Evolutionary conservation across 2,888 invertebrate species (phyloP), one percentile per base, ranked within the genome.

Genomic region (Chrysopilus asiliformis): DNA sequence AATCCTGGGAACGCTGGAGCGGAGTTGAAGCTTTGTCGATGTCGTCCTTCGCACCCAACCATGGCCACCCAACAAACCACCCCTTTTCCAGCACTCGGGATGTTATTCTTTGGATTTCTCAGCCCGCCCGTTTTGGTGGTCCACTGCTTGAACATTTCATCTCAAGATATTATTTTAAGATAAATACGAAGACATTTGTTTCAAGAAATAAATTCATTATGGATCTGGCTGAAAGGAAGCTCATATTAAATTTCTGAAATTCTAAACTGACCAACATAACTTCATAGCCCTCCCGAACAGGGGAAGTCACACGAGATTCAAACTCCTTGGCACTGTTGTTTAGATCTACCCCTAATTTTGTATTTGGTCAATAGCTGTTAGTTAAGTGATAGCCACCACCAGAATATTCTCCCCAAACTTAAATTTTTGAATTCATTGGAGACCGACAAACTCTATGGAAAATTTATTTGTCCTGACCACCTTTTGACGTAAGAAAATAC

Each of bases 231-330:
- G 37, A 42, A 39, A 42, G 39, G 42, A 42, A 33, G 34, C 36
- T 42, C 39, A 42, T 42, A 42, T 42, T 42, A 42, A 42, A 42
- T 42, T 39, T 42, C 42, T 39, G 42, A 42, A 42, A 42, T 42
- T 42, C 42, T 42, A 42, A 37, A 39, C 39, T 39, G 39, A 42
- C 42, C 42, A 37, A 14, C 26, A 24, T 26, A n/a, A n/a, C n/a
- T n/a, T n/a, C n/a, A n/a, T n/a, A n/a, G n/a, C n/a, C n/a, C n/a
- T n/a, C n/a, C n/a, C n/a, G n/a, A n/a, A n/a, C n/a, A n/a, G n/a
- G n/a, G n/a, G n/a, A n/a, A n/a, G n/a, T n/a, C n/a, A n/a, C n/a
- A n/a, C n/a, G n/a, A n/a, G n/a, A n/a, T n/a, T n/a, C n/a, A n/a
- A n/a, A n/a, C n/a, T n/a, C n/a, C n/a, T n/a, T n/a, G 7, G n/a